phyloP scores from a whole-genome alignment of 92 coral and sea anemone genomes.

The Scolanthus callimorphus region DNA sequence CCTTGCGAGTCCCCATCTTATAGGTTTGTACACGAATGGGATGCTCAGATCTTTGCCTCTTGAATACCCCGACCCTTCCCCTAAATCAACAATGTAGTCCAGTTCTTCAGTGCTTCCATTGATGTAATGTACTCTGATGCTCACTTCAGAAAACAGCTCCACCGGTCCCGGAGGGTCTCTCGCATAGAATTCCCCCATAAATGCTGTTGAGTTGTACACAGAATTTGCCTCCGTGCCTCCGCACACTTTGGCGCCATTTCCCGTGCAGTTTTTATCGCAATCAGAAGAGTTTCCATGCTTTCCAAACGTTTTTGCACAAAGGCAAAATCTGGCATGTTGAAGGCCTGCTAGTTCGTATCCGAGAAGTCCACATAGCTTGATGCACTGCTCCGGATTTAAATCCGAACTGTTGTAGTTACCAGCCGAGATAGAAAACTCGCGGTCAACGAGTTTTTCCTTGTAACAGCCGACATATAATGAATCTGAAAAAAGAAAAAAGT shows the following conservation, averaged over 20 bases:
- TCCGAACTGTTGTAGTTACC: constrained; percentile 53
- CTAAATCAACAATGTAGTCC: constrained; percentile 31
- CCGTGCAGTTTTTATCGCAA: constrained; percentile 65
- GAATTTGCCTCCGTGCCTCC: constrained; percentile 65
- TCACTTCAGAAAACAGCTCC: constrained; percentile 32
- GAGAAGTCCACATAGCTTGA: constrained; percentile 43
- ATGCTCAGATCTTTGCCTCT: constrained; percentile 5
- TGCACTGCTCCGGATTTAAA: constrained; percentile 60
- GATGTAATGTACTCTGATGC: constrained; percentile 22
- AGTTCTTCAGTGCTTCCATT: constrained; percentile 36
- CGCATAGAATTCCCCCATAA: constrained; percentile 24
- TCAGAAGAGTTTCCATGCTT: constrained; percentile 15
- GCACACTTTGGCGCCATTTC: constrained; percentile 41
- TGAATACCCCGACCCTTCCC: constrained; percentile 48
- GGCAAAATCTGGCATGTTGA: constrained; percentile 70
- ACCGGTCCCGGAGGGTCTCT: constrained; percentile 13
- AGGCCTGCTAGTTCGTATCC: constrained; percentile 63
- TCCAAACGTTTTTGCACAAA: constrained; percentile 57
- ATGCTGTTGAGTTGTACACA: constrained; percentile 68
- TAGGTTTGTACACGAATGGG: constrained; percentile 27
- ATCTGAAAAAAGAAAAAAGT: constrained; percentile 52
- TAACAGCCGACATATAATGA: constrained; percentile 71
- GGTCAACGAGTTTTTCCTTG: constrained; percentile 26
- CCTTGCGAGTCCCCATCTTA: constrained; percentile 55
- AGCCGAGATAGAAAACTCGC: constrained; percentile 67